A percentile compares a stretch with the other conserved stretches of the same genome.
phyloP scores from a whole-genome alignment of 2,113 vertebrate genomes.

The Furnarius figulus region DNA sequence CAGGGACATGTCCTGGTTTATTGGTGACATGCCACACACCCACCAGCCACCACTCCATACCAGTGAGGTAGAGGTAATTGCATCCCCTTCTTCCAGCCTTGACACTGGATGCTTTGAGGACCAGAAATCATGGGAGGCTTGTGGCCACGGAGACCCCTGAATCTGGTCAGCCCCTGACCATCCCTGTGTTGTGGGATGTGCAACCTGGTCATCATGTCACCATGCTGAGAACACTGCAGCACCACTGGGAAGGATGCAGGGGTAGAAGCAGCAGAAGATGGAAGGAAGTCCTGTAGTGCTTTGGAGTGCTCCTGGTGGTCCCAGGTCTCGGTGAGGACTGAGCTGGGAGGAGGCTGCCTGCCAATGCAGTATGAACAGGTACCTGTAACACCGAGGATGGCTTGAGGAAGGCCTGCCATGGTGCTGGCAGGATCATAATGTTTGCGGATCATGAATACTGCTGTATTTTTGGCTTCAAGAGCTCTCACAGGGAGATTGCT shows the following conservation, averaged over 20 bases:
- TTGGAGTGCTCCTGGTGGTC: not conserved
- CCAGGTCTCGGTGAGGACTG: accelerated
- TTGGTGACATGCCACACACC: not conserved
- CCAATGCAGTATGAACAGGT: accelerated
- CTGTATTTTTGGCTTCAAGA: not conserved
- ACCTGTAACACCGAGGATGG: accelerated
- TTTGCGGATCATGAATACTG: not conserved
- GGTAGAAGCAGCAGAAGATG: not conserved
- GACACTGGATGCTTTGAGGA: not conserved
- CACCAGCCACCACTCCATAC: not conserved
- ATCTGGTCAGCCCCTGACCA: accelerated
- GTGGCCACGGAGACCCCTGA: accelerated
- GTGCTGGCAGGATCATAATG: not conserved
- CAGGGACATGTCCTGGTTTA: not conserved
- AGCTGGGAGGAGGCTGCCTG: accelerated
- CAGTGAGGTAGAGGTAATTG: not conserved
- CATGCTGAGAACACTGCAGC: accelerated
- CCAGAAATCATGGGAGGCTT: not conserved
- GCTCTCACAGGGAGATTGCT: not conserved
- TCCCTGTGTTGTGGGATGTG: not conserved
- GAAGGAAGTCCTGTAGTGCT: not conserved
- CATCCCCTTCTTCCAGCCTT: not conserved
- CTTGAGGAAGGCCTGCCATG: not conserved
- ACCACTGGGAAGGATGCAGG: not conserved
- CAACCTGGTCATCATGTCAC: not conserved